phyloP scores from a whole-genome alignment of 2,113 vertebrate species.

The Notiomystis cincta region DNA sequence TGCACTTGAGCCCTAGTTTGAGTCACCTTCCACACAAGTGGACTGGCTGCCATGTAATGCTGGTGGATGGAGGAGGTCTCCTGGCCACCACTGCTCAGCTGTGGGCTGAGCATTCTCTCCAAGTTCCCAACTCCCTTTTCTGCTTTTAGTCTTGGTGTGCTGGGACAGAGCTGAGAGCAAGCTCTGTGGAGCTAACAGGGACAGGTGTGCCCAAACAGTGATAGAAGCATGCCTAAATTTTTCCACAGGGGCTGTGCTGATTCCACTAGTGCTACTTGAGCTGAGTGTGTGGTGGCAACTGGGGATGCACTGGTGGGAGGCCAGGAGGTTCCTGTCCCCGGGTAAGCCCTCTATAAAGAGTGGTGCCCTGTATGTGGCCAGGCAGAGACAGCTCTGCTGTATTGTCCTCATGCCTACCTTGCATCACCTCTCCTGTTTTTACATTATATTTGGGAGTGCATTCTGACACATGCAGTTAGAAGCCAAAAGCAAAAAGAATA shows the following conservation, averaged over 20 bases:
- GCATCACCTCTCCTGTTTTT: not conserved
- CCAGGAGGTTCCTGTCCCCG: not conserved
- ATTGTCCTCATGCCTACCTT: not conserved
- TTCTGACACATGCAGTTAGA: not conserved
- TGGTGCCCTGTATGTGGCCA: accelerated
- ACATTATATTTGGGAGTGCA: not conserved
- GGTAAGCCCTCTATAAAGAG: not conserved
- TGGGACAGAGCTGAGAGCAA: not conserved
- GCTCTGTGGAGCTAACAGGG: not conserved
- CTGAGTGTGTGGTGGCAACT: not conserved
- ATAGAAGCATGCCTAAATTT: not conserved
- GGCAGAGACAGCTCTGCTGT: not conserved
- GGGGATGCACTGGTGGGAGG: not conserved
- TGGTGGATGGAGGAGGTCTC: not conserved
- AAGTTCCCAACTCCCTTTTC: not conserved
- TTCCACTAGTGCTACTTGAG: not conserved
- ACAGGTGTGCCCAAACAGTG: not conserved
- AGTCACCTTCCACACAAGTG: not conserved
- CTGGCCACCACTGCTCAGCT: accelerated
- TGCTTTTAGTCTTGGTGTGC: not conserved
- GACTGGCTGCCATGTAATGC: not conserved
- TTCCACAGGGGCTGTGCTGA: not conserved
- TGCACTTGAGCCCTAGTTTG: not conserved
- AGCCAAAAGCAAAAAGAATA: not conserved
- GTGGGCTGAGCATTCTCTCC: not conserved